These are phyloP conservation scores for Psilopogon haemacephalus DNA, from an alignment of 2,113 vertebrate genomes.

Conservation along the genomic window DNA sequence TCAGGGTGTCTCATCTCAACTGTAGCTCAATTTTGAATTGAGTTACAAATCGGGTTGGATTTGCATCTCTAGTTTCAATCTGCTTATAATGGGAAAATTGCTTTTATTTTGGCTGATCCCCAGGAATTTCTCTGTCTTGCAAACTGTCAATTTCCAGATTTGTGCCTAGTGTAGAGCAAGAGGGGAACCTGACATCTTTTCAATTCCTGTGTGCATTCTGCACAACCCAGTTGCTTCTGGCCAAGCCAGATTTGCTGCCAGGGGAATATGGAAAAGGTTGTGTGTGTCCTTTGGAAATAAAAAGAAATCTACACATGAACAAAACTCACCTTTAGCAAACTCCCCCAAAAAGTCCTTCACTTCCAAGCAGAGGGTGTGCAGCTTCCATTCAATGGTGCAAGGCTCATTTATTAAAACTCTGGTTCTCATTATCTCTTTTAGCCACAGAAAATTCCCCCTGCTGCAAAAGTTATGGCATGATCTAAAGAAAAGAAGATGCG, in stretches of 20 bases:
- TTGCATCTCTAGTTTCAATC: not conserved
- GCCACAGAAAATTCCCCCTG: not conserved
- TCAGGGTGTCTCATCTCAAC: not conserved
- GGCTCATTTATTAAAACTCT: not conserved
- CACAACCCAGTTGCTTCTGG: not conserved
- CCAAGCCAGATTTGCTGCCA: not conserved
- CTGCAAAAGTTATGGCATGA: not conserved
- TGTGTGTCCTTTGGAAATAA: not conserved
- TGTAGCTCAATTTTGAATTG: not conserved
- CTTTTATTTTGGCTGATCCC: slow-evolving; percentile 8
- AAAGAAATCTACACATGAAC: not conserved
- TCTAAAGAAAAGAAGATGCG: not conserved
- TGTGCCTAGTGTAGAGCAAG: not conserved
- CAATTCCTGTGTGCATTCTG: not conserved
- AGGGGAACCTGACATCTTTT: not conserved
- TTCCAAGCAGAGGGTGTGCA: not conserved
- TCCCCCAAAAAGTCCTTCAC: not conserved
- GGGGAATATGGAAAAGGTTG: not conserved
- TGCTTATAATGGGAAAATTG: not conserved
- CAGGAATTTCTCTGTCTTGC: not conserved
- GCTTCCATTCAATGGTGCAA: not conserved
- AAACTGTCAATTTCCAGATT: not conserved
- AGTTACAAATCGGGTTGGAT: no score
- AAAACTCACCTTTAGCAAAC: not conserved
- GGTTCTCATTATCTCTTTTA: not conserved